Evolutionary conservation across 1,140 invertebrate genomes (phyloP).

Genomic region (Nebria ingens): DNA sequence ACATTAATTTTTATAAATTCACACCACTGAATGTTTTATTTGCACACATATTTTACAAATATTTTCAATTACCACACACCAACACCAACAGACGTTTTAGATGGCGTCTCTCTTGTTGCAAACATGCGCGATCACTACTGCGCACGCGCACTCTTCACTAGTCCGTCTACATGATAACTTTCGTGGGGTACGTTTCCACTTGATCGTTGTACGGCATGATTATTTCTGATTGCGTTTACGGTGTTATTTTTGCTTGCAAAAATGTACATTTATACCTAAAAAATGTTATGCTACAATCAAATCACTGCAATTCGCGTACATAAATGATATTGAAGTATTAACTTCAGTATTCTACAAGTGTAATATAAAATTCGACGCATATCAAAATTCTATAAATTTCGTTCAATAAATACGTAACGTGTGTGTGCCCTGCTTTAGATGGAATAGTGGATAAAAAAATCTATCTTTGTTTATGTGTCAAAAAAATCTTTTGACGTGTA

Average conservation of each 20-base stretch:
- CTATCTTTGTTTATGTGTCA: conserved; percentile 3
- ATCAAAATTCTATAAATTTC: too few relatives aligned
- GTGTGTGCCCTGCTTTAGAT: neutral
- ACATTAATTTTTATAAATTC: neutral
- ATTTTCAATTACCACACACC: conserved; percentile 9
- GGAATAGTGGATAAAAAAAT: neutral
- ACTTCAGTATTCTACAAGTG: too few relatives aligned
- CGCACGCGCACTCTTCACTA: neutral
- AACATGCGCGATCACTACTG: neutral
- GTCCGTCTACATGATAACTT: conserved; percentile 1
- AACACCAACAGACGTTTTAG: conserved; percentile 8
- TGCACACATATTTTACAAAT: conserved; percentile 6
- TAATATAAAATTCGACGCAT: too few relatives aligned
- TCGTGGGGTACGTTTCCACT: neutral
- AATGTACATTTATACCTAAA: too few relatives aligned
- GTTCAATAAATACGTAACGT: too few relatives aligned
- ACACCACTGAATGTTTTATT: neutral
- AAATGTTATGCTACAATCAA: too few relatives aligned
- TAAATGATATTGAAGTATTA: too few relatives aligned
- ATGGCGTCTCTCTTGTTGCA: conserved; percentile 8
- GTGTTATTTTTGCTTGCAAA: too few relatives aligned
- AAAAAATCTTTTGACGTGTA: conserved; percentile 6
- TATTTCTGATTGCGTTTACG: too few relatives aligned
- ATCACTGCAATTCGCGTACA: too few relatives aligned
- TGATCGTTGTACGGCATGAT: too few relatives aligned